Evolutionary conservation across 2,113 vertebrate genomes (phyloP).

Genomic region (Pseudonaja textilis): DNA sequence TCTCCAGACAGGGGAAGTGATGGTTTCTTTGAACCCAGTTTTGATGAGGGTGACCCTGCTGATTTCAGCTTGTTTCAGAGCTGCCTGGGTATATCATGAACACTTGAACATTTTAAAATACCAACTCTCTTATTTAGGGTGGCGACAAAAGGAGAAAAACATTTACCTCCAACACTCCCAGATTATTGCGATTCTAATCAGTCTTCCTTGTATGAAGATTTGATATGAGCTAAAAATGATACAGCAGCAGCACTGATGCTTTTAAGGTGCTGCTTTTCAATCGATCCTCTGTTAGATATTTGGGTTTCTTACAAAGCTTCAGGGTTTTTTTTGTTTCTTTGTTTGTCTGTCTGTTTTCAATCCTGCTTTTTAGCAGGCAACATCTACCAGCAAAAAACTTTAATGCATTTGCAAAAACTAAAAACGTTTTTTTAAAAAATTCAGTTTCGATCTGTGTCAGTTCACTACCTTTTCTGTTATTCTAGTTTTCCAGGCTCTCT

Average conservation of each 20-base stretch:
- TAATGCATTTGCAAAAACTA: conserved; percentile 27
- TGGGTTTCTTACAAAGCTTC: conserved; percentile 16
- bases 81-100: background rate
- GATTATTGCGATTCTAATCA: background rate
- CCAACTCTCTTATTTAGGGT: background rate
- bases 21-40: background rate
- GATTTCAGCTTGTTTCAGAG: background rate
- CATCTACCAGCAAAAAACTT: conserved; percentile 9
- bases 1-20: background rate
- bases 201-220: conserved; percentile 31
- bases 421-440: background rate
- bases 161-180: conserved; percentile 5
- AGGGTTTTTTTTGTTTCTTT: background rate
- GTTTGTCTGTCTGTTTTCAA: background rate
- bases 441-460: conserved; percentile 26
- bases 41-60: conserved; percentile 1
- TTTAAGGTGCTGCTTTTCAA: conserved; percentile 26
- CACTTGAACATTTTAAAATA: conserved; percentile 1
- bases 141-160: background rate
- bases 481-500: conserved; percentile 69
- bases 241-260: conserved; percentile 43
- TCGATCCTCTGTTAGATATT: background rate
- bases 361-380: conserved; percentile 40
- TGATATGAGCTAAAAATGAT: background rate
- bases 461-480: conserved; percentile 68